Percentiles rank a stretch among this genome's conserved stretches.
These are phyloP conservation scores for Callimorpha dominula DNA, from an alignment of 2,888 invertebrate genomes.

Conservation along the genomic window DNA sequence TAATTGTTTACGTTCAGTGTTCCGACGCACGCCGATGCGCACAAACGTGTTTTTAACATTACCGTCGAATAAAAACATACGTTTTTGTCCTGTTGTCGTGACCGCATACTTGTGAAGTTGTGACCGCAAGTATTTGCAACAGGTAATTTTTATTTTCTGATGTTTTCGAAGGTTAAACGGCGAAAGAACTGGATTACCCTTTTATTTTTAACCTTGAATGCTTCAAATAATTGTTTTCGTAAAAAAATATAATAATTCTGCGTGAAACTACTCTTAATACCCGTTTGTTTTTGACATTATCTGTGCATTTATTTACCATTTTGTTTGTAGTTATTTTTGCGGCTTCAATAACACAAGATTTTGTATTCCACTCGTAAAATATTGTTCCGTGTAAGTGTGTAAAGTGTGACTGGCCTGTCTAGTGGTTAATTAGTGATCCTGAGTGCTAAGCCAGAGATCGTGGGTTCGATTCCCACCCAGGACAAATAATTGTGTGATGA, in stretches of 20 bases:
- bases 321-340: too few relatives aligned
- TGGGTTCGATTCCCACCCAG: too few relatives aligned
- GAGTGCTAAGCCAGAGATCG: too few relatives aligned
- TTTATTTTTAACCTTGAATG: conserved; percentile 4
- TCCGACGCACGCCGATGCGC: conserved; percentile 27
- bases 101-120: conserved; percentile 26
- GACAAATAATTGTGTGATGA: too few relatives aligned
- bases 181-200: conserved; percentile 12
- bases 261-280: not conserved
- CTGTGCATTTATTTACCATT: too few relatives aligned
- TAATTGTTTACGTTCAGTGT: conserved; percentile 49
- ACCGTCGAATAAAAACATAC: conserved; percentile 34
- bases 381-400: not conserved
- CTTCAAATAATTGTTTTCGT: not conserved
- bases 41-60: conserved; percentile 50
- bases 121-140: conserved; percentile 18
- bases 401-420: not conserved
- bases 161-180: conserved; percentile 20
- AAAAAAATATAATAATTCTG: not conserved
- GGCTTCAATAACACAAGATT: not conserved
- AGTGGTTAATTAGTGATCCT: too few relatives aligned
- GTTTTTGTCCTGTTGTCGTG: conserved; percentile 37
- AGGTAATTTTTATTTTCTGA: conserved; percentile 33
- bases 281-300: not conserved
- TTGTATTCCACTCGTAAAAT: not conserved